Base-by-base conservation (phyloP, 2,888 invertebrate species). In the Lingula anatina region DNA sequence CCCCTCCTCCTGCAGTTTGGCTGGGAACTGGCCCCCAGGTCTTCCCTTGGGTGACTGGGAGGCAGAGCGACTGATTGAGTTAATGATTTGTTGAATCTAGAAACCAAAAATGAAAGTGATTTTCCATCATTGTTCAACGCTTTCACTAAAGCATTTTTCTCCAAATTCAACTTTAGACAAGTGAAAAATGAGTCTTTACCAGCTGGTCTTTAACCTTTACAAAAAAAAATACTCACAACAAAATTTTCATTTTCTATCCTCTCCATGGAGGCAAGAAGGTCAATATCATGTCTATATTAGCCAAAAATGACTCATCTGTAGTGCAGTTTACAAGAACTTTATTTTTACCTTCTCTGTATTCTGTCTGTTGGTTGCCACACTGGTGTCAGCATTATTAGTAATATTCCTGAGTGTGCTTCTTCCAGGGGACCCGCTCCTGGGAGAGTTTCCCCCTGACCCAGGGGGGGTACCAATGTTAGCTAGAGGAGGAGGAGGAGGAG, bases 371-470 rank as follows among this genome's bases (percentile, higher is more conserved):
- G 40, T n/a, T 28, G 47, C 50, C 35, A 20, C 42, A 12, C 35
- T 26, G 38, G 36, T 45, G 18, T 56, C 56, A 20, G 57, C 57
- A 46, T 63, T 71, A 58, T 82, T 82, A 2, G 82, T 81, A 41
- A 83, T 81, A 59, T 82, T 83, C 5, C 80, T 78, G 21, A 81
- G 69, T 21, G 80, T 81, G 37, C 82, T 76, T 55, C 46, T 43
- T 27, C 23, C 3, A 20, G 31, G 26, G 46, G 44, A 25, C 39
- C 23, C n/a, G 48, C 15, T 9, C 21, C 40, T 35, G 20, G 12
- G 27, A 26, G 31, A 31, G 31, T 31, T 31, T 9, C n/a, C 38
- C 23, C 20, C 20, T 5, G 36, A 23, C 31, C 31, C 31, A 31
- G 31, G 9, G 15, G 31, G 31, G 9, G 31, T 9, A 9, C 31